Evolutionary conservation across 2,888 invertebrate genomes (phyloP), one percentile per base, ranked within the genome.

Genomic region (Agonopterix arenella): DNA sequence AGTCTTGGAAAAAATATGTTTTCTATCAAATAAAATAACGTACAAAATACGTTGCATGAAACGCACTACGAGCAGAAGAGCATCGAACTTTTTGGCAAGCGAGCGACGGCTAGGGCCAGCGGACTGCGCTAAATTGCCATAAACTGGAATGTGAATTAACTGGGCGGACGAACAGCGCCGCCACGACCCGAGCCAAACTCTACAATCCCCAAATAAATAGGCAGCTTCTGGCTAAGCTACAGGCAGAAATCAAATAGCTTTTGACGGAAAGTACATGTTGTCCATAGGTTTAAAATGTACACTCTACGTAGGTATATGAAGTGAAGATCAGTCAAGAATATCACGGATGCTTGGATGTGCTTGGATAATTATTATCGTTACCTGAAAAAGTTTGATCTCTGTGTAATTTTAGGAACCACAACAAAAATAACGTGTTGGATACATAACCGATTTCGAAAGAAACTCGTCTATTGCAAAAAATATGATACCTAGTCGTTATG

Each of bases 111-210:
- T 68, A 69, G 66, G 64, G 59, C 69, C 59, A 60, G 62, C 64
- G 60, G 59, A 68, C 64, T 67, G 38, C 11, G 63, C 71, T 71
- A 71, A 79, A 78, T 76, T 76, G 70, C 76, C 70, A 74, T 80
- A 80, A 77, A 79, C 67, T 69, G 71, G 71, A 71, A 70, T 76
- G 68, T 61, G 75, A 76, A 81, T 77, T 79, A 79, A 75, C 74
- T 70, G 64, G 59, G 62, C 65, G 62, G 60, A 63, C 67, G 58
- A 53, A 55, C 64, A 66, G 58, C 64, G 70, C 70, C 70, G 69
- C 66, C 70, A 68, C 66, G 58, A 55, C 57, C 55, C 59, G 66
- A 70, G 74, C 79, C 76, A 76, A 71, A 66, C 60, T 68, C 63
- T 58, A 49, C 56, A 53, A 55, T 58, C 54, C 58, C 54, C 52